These are phyloP conservation scores for Hippoglossus hippoglossus DNA, from an alignment of 2,797 vertebrate species.

Conservation along the genomic window DNA sequence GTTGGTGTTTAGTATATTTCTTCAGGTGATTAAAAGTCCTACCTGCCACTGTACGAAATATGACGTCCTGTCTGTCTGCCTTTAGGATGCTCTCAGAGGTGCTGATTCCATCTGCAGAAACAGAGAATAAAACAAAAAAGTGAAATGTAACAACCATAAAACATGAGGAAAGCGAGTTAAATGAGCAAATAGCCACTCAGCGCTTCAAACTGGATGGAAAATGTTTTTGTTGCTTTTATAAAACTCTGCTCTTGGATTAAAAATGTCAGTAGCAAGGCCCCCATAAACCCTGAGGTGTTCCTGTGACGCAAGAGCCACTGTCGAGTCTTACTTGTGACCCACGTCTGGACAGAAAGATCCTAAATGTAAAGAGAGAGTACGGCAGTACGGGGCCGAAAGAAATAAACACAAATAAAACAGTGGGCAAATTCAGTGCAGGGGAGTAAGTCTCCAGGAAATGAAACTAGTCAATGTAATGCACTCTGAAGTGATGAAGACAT, in stretches of 20 bases:
- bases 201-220: neutral
- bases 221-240: neutral
- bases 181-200: too few species aligned
- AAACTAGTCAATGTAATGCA: too few species aligned
- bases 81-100: conserved; percentile 63
- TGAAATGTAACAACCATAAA: neutral
- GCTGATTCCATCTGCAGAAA: conserved; percentile 79
- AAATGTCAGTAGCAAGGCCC: neutral
- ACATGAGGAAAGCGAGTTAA: too few species aligned
- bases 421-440: too few species aligned
- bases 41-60: conserved; percentile 65
- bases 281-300: conserved; percentile 9
- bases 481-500: neutral
- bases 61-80: conserved; percentile 52
- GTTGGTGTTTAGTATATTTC: conserved; percentile 13
- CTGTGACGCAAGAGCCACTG: conserved; percentile 9
- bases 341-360: conserved; percentile 15
- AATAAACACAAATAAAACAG: neutral
- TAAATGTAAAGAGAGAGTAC: neutral
- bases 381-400: neutral
- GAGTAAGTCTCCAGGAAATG: neutral
- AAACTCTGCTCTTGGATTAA: neutral
- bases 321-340: conserved; percentile 40
- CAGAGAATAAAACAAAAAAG: conserved; percentile 31
- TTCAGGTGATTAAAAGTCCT: conserved; percentile 37